Evolutionary conservation across 1,140 invertebrate species (phyloP), one percentile per base, ranked within the genome.

Genomic region (Copidosoma floridanum): DNA sequence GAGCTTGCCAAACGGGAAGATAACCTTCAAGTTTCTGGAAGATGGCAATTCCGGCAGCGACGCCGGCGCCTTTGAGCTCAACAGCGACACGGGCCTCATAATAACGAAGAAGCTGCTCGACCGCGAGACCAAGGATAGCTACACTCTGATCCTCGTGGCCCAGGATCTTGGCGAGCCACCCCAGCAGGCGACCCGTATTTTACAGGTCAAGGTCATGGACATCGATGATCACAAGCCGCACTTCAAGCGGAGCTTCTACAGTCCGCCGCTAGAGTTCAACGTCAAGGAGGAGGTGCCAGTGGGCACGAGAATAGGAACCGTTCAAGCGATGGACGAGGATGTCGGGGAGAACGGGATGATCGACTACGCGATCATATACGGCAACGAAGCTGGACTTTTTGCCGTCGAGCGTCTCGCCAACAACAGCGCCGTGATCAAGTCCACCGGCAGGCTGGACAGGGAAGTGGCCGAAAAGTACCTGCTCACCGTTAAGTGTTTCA

Each of bases 211-310:
- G 14, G 83, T 93, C 1, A 81, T 85, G 2, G 91, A 93, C 66
- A 84, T 91, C 11, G 90, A 94, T 65, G 91, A 94, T 69, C 89
- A 92, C 65, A 85, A 87, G 51, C 91, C 91, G 0, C 81, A 85
- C 47, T 92, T 93, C 61, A 83, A 82, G 7, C 82, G 89, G 64
- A 85, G 82, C 43, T 69, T 86, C 52, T 89, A 91, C 68, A 86
- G 83, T 72, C 84, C 83, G 18, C 88, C 89, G 0, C 32, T 89
- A 7, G 74, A 85, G 26, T 78, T 92, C 58, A 75, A 72, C 0
- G 76, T 89, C 0, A 74, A 83, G 18, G 90, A 92, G 74, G 89
- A 92, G 70, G 77, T 83, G 1, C 77, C 84, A 1, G 68, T 82
- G 0, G 88, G 85, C 16, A 85, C 85, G 0, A 76, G 84, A n/a